Conservation (phyloP, 2,888 invertebrate species). For the Megalurothrips usitatus region DNA sequence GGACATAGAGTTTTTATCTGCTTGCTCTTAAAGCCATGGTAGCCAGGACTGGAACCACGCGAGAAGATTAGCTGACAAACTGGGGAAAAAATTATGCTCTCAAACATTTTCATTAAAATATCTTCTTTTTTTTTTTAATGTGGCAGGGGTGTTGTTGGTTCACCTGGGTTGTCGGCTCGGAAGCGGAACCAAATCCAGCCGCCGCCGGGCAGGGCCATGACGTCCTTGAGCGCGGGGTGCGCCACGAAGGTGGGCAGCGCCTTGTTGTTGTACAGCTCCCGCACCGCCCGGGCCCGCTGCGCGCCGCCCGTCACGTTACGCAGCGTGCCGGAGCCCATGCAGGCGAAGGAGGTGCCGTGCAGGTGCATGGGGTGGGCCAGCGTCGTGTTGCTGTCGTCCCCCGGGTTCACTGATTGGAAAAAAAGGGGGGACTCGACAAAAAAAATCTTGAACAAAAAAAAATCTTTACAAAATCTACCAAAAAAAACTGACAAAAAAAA, state of each 20-base stretch:
- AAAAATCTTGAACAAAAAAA: too few species aligned
- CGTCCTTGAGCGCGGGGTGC: constrained; percentile 1
- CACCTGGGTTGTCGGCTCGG: neutral
- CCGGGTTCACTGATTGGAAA: neutral
- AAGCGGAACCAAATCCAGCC: neutral
- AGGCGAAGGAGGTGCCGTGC: neutral
- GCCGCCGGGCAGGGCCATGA: neutral
- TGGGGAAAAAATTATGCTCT: too few species aligned
- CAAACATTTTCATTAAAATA: too few species aligned
- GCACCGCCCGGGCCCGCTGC: neutral
- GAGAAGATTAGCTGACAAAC: too few species aligned
- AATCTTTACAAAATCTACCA: too few species aligned
- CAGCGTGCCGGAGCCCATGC: neutral
- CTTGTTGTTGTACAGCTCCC: neutral
- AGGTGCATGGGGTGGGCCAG: constrained; percentile 14
- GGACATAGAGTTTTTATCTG: neutral
- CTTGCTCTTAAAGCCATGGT: neutral
- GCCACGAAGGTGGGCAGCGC: neutral
- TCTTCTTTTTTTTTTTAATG: too few species aligned
- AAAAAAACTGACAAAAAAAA: too few species aligned
- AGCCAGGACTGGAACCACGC: too few species aligned
- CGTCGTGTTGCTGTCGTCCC: neutral
- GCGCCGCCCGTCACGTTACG: neutral
- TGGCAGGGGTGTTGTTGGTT: too few species aligned
- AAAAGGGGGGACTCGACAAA: too few species aligned